Evolutionary conservation across 2,113 vertebrate genomes (phyloP).

Genomic region (Picathartes gymnocephalus): DNA sequence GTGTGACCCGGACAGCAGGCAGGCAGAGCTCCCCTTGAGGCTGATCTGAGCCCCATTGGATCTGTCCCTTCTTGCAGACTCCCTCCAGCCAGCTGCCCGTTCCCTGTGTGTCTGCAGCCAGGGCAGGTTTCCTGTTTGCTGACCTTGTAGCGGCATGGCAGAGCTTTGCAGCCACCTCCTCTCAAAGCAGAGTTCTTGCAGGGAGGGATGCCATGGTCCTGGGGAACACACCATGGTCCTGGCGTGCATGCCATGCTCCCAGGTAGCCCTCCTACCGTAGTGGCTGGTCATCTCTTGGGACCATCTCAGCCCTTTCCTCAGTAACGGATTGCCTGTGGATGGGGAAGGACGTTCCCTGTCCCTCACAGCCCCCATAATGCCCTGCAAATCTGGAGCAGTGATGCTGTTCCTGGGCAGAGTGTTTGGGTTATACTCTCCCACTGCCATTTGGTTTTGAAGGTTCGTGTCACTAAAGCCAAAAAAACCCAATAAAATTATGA

Average conservation of each 20-base stretch:
- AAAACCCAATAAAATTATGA: not conserved
- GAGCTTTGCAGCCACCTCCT: not conserved
- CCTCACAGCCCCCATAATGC: not conserved
- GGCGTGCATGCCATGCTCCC: not conserved
- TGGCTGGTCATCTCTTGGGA: not conserved
- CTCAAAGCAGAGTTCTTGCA: not conserved
- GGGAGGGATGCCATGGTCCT: not conserved
- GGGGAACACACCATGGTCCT: fast-evolving
- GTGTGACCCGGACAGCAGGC: fast-evolving
- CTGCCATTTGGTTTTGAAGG: not conserved
- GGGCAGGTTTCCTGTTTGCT: not conserved
- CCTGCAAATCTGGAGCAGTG: not conserved
- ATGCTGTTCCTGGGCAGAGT: not conserved
- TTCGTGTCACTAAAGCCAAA: not conserved
- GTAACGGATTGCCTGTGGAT: fast-evolving
- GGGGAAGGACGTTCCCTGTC: not conserved
- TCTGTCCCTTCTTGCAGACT: not conserved
- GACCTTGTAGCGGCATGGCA: not conserved
- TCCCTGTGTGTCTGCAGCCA: fast-evolving
- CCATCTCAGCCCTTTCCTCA: not conserved
- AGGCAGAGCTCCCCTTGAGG: not conserved
- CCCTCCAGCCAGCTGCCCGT: not conserved
- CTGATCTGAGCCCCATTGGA: fast-evolving
- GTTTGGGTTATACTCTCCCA: not conserved
- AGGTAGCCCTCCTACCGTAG: not conserved